Evolutionary conservation across 2,797 vertebrate species (phyloP).

Genomic region (Xiphophorus birchmanni): DNA sequence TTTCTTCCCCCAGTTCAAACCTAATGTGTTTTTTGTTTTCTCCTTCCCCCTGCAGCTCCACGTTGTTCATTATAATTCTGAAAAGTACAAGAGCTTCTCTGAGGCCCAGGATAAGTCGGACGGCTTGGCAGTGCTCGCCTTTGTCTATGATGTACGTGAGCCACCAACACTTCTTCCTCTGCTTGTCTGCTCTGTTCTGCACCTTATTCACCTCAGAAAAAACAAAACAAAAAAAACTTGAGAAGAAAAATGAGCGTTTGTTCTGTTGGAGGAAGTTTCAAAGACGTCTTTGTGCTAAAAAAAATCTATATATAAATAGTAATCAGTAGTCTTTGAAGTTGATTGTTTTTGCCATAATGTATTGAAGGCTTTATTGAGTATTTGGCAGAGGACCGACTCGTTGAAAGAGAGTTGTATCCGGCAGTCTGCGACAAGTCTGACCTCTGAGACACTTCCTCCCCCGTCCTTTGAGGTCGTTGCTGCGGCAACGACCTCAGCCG

Average conservation of each 20-base stretch:
- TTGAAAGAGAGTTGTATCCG: slow-evolving; percentile 47
- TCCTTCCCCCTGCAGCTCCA: slow-evolving; percentile 84
- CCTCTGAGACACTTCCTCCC: slow-evolving; percentile 17
- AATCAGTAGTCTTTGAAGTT: slow-evolving; percentile 28
- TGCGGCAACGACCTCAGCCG: slow-evolving; percentile 26
- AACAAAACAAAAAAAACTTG: background rate
- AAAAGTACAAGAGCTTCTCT: slow-evolving; percentile 84
- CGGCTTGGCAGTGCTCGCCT: slow-evolving; percentile 90
- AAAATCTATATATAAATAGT: background rate
- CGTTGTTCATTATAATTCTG: slow-evolving; percentile 92
- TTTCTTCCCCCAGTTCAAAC: background rate
- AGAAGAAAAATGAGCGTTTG: slow-evolving; percentile 7
- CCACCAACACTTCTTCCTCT: slow-evolving; percentile 26
- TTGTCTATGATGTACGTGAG: slow-evolving; percentile 84
- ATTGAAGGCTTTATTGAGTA: slow-evolving; percentile 49
- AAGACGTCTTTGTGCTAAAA: slow-evolving; percentile 17
- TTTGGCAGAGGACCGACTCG: slow-evolving; percentile 17
- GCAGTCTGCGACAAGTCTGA: slow-evolving; percentile 25
- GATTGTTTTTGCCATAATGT: slow-evolving; percentile 19
- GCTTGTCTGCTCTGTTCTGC: background rate
- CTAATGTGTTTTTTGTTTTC: slow-evolving; percentile 28
- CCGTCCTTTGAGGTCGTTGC: slow-evolving; percentile 34
- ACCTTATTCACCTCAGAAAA: background rate
- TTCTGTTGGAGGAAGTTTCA: slow-evolving; percentile 6
- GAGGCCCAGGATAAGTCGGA: slow-evolving; percentile 83